Evolutionary conservation across 2,888 invertebrate genomes (phyloP), one percentile per base, ranked within the genome.

Genomic region (Eudemis profundana): DNA sequence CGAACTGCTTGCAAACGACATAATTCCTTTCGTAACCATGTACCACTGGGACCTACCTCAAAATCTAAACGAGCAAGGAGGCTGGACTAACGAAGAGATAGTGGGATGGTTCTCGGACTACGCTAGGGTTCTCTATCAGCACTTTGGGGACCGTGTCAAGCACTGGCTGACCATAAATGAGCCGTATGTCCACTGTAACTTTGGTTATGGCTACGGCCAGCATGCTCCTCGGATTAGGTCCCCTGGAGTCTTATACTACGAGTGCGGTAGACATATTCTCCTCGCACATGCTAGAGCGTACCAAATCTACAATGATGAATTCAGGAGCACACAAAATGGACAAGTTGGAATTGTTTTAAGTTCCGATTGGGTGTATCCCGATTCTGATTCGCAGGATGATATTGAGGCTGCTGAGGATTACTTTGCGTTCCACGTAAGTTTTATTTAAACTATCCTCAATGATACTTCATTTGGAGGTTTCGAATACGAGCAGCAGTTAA

Each of bases 101-200:
- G 77, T 75, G 0, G 75, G 80, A 3, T 78, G 78, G 73, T 87
- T 83, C 67, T 78, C 68, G 10, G 82, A 86, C 38, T 90, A 84
- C 66, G 86, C 88, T 1, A 71, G 78, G 40, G 49, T 83, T 1
- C 74, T 93, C 27, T 88, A 92, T 69, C 83, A 85, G 49, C 81
- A 91, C 72, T 93, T 89, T 62, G 94, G 93, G 0, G 89, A 91
- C 68, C 87, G 93, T 63, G 92, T 94, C 5, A 92, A 87, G 75
- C 76, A 88, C 29, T 95, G 95, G 95, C 92, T 94, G 0, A 95
- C 95, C 0, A 88, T 95, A 61, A 95, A 95, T 75, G 95, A 95
- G 72, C 95, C 95, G 0, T 82, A 76, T 65, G 70, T 81, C 27
- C 76, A 81, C 60, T 84, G 85, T 66, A 15, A 40, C 29, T 56